Base-by-base conservation (phyloP, 2,888 invertebrate genomes). In the Phortica okadai region DNA sequence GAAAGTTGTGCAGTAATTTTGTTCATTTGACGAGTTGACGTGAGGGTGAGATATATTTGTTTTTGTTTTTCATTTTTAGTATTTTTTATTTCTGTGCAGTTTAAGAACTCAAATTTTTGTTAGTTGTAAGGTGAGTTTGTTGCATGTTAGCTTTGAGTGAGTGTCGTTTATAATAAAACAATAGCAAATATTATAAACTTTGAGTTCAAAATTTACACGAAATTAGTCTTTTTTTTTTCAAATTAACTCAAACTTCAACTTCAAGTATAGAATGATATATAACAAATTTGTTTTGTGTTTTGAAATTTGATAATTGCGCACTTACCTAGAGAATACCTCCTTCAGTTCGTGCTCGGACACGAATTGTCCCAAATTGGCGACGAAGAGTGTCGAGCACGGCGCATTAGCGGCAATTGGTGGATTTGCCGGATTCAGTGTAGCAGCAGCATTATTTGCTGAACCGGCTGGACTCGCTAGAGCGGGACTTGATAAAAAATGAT, bases 301-400 rank as follows among this genome's bases (percentile, higher is more conserved):
- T 8, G n/a, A 70, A 14, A 70, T 50, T 5, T 85, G 86, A 85
- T 86, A 88, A 80, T 78, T 80, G 8, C 54, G 6, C 74, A 76
- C 76, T 64, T 75, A 98, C 98, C 98, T 98, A 95, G 96, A 96
- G 93, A 99, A 98, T 91, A 99, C 96, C 93, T 98, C 98, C 94
- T 98, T 98, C 87, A 99, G 95, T 92, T 99, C 99, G 91, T 99
- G 98, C 93, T 99, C 99, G 85, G 97, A 98, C 90, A 98, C 98
- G 92, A 97, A 98, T 92, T 97, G 97, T 85, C 99, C 98, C 90
- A 99, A 94, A 93, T 99, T 99, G 90, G 99, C 99, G 91, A 99
- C 98, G 93, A 99, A 99, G 85, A 99, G 95, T 85, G 99, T 99
- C 89, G 98, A 98, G 94, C 98, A 98, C 87, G 98, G 98, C 86